phyloP scores from a whole-genome alignment of 2,797 vertebrate species.

The Gila robusta region DNA sequence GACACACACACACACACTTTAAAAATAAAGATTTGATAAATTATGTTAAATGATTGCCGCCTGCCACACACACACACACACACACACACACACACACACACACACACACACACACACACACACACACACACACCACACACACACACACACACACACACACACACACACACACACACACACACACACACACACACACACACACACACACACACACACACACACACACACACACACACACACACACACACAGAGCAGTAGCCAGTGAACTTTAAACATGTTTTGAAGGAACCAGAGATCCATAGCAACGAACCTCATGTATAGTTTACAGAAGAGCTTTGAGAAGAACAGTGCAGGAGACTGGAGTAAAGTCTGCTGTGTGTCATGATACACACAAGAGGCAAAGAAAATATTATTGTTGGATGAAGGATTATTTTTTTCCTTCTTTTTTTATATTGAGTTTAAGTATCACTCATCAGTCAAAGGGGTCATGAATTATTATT shows the following conservation, averaged over 20 bases:
- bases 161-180: too few relatives aligned
- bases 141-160: neutral
- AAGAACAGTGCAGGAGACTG: constrained; percentile 30
- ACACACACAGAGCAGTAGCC: neutral
- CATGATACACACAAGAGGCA: neutral
- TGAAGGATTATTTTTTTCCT: neutral
- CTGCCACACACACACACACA: too few relatives aligned
- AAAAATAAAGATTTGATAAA: too few relatives aligned
- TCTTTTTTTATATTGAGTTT: neutral
- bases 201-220: neutral
- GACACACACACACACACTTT: too few relatives aligned
- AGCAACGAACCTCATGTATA: constrained; percentile 47
- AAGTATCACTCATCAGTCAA: neutral
- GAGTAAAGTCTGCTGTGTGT: neutral
- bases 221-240: neutral
- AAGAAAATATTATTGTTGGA: neutral
- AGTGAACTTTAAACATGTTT: constrained; percentile 39
- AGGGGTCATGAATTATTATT: neutral
- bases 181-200: neutral
- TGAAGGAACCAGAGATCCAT: constrained; percentile 32
- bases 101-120: too few relatives aligned
- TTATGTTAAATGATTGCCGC: too few relatives aligned
- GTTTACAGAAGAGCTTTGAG: constrained; percentile 43
- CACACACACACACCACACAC: neutral
- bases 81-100: too few relatives aligned